Percentiles rank a stretch among this genome's conserved stretches.
Conservation (phyloP, 2,113 vertebrate genomes). For the Sebastes schlegelii region DNA sequence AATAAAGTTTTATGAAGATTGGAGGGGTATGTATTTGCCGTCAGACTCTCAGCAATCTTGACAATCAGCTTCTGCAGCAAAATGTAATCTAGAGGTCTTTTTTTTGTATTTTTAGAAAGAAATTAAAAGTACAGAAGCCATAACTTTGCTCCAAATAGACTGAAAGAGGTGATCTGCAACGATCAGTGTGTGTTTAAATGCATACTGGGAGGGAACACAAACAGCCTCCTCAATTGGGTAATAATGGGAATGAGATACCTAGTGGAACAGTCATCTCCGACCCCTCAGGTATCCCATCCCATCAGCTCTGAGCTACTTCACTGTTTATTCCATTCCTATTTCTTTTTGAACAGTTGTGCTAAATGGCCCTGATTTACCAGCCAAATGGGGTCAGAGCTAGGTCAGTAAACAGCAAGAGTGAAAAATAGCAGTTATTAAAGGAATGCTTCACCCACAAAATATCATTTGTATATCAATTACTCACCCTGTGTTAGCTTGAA, state of each 20-base stretch:
- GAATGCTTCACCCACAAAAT: background rate
- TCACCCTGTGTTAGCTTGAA: background rate
- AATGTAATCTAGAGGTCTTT: background rate
- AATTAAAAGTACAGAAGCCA: background rate
- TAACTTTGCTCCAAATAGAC: background rate
- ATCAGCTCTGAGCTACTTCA: background rate
- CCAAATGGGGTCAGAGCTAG: conserved; percentile 24
- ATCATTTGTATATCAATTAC: background rate
- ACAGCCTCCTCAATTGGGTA: background rate
- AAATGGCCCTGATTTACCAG: conserved; percentile 21
- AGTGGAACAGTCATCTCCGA: background rate
- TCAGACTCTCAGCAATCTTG: background rate
- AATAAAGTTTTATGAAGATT: no score
- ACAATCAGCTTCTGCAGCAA: background rate
- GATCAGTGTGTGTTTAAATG: background rate
- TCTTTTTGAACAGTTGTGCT: conserved; percentile 15
- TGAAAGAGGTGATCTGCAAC: background rate
- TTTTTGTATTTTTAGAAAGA: background rate
- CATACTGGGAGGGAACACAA: background rate
- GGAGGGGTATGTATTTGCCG: background rate
- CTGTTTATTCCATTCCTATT: conserved; percentile 8
- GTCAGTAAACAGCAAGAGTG: background rate
- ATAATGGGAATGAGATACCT: conserved; percentile 8
- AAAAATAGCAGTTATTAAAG: background rate
- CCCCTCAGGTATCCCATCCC: background rate